These are phyloP conservation scores for Molossus alvarezi DNA, from an alignment of 2,797 vertebrate genomes.

Conservation along the genomic window DNA sequence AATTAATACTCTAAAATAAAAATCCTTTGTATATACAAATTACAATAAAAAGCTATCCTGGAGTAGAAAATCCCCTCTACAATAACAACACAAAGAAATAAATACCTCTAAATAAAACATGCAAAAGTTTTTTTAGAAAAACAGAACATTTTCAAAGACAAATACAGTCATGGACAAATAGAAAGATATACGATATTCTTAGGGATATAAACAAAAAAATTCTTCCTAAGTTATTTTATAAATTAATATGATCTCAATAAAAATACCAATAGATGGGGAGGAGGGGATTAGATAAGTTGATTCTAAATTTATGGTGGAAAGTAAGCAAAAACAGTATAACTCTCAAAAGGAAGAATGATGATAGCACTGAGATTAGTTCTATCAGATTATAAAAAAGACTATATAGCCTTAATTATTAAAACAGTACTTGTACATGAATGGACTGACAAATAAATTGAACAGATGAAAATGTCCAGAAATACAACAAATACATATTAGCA, in stretches of 20 bases:
- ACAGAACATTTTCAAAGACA: neutral
- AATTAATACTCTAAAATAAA: no score
- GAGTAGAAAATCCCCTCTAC: constrained; percentile 22
- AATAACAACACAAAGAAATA: constrained; percentile 7
- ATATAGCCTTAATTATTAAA: neutral
- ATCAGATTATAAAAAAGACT: neutral
- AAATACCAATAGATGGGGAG: neutral
- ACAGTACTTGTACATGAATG: neutral
- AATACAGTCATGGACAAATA: neutral
- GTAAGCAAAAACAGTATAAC: constrained; percentile 27
- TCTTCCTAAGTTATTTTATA: neutral
- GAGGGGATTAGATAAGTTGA: neutral
- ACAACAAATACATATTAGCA: neutral
- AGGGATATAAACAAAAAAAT: neutral
- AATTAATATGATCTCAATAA: neutral
- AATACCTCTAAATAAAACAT: constrained; percentile 34
- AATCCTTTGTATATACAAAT: no score
- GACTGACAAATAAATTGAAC: neutral
- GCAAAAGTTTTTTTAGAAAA: constrained; percentile 35
- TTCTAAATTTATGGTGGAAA: neutral
- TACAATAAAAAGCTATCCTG: neutral
- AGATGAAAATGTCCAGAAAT: neutral
- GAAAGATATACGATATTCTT: neutral
- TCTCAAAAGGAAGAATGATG: neutral
- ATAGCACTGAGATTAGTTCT: neutral